Evolutionary conservation across 2,797 vertebrate genomes (phyloP).

Genomic region (Platyrinchus mystaceus): DNA sequence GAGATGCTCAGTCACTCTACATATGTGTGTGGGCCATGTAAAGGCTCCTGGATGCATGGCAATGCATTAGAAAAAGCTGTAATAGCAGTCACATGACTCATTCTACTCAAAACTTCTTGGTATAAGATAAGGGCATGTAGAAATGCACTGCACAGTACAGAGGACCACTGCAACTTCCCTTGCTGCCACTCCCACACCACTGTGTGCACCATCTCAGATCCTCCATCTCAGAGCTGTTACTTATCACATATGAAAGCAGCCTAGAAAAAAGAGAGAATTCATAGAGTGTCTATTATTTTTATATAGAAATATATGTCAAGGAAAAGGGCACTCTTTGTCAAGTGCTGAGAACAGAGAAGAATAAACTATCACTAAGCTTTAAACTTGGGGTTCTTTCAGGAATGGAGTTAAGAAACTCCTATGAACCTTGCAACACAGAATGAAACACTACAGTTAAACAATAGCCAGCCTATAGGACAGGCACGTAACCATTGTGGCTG

Average conservation of each 20-base stretch:
- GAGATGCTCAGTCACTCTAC: accelerated
- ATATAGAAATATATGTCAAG: conserved; percentile 11
- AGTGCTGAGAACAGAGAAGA: not conserved
- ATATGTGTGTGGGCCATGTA: not conserved
- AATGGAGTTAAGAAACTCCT: not conserved
- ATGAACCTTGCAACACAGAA: not conserved
- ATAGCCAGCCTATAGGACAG: not conserved
- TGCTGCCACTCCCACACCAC: not conserved
- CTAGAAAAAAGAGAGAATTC: not conserved
- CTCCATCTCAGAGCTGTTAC: not conserved
- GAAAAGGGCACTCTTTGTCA: conserved; percentile 14
- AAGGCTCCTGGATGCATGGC: not conserved
- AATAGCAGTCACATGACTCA: not conserved
- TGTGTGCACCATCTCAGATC: not conserved
- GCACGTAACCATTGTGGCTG: not conserved
- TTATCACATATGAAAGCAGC: accelerated
- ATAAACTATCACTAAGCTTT: not conserved
- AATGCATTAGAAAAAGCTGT: not conserved
- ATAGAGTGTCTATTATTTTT: not conserved
- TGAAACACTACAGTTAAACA: not conserved
- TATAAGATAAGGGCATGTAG: not conserved
- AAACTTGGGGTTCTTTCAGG: not conserved
- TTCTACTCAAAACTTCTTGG: not conserved
- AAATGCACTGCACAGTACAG: not conserved
- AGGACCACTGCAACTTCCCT: not conserved